phyloP scores from a whole-genome alignment of 2,797 vertebrate genomes.

The Morus bassanus region DNA sequence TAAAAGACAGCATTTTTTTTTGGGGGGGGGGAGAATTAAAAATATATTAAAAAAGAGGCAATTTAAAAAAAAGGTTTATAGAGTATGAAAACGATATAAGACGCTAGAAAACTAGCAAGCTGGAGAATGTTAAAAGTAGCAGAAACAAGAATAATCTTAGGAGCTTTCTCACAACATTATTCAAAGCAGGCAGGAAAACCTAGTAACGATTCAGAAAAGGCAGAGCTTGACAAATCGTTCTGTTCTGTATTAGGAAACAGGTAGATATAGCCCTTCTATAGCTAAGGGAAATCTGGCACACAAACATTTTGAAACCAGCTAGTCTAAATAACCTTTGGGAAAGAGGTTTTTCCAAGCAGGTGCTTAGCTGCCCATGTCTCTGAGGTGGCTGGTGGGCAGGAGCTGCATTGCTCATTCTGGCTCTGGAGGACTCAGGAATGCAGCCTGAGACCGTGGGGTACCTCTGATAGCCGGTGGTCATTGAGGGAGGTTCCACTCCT shows the following conservation, averaged over 20 bases:
- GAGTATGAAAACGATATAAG: background rate
- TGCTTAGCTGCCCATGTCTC: background rate
- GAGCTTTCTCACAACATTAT: background rate
- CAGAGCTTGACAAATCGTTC: background rate
- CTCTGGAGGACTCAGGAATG: background rate
- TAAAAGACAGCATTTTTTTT: background rate
- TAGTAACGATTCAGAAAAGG: background rate
- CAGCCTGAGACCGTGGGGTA: fast-evolving
- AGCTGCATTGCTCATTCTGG: background rate
- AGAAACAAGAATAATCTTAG: background rate
- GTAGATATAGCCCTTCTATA: background rate
- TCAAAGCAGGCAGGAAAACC: background rate
- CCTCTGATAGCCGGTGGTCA: background rate
- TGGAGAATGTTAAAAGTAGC: background rate
- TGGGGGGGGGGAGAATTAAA: background rate
- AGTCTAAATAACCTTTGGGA: background rate
- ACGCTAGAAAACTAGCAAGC: background rate
- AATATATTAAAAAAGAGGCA: background rate
- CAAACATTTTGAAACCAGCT: background rate
- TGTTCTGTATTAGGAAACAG: background rate
- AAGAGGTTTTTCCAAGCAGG: background rate
- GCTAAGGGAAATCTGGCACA: background rate
- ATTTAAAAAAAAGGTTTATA: background rate
- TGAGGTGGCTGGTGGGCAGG: background rate
- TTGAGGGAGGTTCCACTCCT: background rate